Evolutionary conservation across 2,888 invertebrate species (phyloP), one percentile per base, ranked within the genome.

Genomic region (Limnephilus lunatus): DNA sequence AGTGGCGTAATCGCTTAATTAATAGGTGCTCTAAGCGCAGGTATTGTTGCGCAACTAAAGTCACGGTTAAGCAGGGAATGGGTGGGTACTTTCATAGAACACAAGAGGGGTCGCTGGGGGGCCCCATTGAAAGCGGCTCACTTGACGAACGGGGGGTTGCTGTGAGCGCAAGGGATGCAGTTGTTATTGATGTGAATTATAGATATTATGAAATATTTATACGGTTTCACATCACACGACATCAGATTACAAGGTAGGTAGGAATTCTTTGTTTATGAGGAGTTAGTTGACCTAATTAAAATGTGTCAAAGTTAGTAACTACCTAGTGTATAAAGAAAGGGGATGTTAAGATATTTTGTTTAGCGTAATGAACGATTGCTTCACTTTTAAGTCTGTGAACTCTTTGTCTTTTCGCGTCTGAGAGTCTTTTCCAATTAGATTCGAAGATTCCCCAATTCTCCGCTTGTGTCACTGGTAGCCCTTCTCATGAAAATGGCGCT

Each of bases 1-100:
- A 68, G 85, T 85, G 89, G 80, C 44, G 91, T 91, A 92, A 93
- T 93, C 92, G 89, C 83, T 92, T 93, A 93, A 93, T 92, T 93
- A 93, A 93, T 93, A 89, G 92, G 91, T 91, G 81, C 87, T 91
- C 88, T 90, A 92, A 92, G 89, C 92, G 87, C 31, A 53, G 32
- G 91, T 89, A 91, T 93, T 92, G 94, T 91, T 90, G 82, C 80
- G 48, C 91, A 91, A 93, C 90, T 91, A 89, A 85, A 91, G 91
- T 92, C 92, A 90, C 44, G 90, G 83, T 68, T 90, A 31, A 19
- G 39, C 19, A n/a, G 83, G 44, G n/a, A 53, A 25, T 44, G 68
- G 68, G 68, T 68, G 25, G 25, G 25, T 44, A 35, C 35, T n/a
- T 15, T 30, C 90, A 68, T 68, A 68, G 68, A 25, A n/a, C 68